Evolutionary conservation across 2,113 vertebrate genomes (phyloP), one percentile per base, ranked within the genome.

Genomic region (Lagopus leucura): DNA sequence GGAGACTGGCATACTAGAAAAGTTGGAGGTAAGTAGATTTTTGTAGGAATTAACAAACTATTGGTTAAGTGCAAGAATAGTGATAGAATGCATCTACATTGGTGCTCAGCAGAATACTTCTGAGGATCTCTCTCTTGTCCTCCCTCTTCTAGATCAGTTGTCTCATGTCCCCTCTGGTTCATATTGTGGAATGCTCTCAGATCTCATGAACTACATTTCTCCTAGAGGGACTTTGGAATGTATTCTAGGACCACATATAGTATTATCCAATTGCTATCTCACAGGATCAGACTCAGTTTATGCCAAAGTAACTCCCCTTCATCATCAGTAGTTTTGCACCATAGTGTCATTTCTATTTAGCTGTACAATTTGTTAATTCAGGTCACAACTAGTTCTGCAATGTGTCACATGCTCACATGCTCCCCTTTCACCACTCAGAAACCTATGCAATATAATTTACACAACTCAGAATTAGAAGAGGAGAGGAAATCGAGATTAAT

Each of bases 331-430:
- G 28, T 78, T 94, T 86, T 42, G 16, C 11, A 67, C 14, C 30
- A 57, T 55, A 88, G 32, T 90, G 70, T 86, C 47, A 74, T 18
- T 91, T 19, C 42, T 1, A 1, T 90, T 80, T 86, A 64, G 11
- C 69, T 83, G 34, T 43, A 71, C 69, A 66, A 75, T 15, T 81
- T 77, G 57, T 75, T 85, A 92, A 92, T 48, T 15, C 54, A 91
- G 79, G 83, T 52, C 42, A 75, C 38, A 88, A 86, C 60, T n/a
- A 74, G 42, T 19, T 83, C 80, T 4, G 4, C 58, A 74, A 71
- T 34, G 19, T 42, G 28, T 57, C 76, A 67, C 90, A 93, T 81
- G 94, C 11, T 57, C 76, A 67, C 90, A 93, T 81, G 94, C 11
- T 86, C 13, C 22, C 71, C 25, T 88, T 86, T 77, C 52, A 47